phyloP scores from a whole-genome alignment of 2,797 vertebrate genomes.

The Adelosebastes latens region DNA sequence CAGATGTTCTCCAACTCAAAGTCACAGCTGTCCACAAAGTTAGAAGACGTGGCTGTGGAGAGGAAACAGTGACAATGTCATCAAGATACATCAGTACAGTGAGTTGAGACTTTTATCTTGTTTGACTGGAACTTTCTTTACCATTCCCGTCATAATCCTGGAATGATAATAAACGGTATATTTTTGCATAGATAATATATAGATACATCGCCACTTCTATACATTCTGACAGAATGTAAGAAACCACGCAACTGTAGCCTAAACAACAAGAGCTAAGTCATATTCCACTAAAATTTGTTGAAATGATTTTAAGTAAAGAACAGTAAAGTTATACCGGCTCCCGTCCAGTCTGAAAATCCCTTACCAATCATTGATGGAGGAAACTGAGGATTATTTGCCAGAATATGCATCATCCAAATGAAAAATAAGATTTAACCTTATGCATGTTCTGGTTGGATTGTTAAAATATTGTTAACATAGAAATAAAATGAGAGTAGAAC shows the following conservation, averaged over 20 bases:
- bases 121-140: background rate
- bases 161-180: background rate
- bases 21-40: slow-evolving; percentile 89
- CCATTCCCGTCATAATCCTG: background rate
- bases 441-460: background rate
- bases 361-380: background rate
- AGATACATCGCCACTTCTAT: background rate
- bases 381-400: background rate
- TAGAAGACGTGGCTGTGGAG: slow-evolving; percentile 75
- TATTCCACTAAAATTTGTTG: background rate
- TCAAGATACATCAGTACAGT: background rate
- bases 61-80: background rate
- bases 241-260: too few relatives aligned
- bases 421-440: background rate
- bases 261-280: background rate
- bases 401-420: background rate
- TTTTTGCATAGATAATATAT: background rate
- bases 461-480: background rate
- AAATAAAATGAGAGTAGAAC: background rate
- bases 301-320: background rate
- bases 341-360: background rate
- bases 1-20: slow-evolving; percentile 92
- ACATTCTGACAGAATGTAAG: too few relatives aligned
- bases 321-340: background rate
- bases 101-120: background rate